Conservation (phyloP, 1,140 invertebrate species). For the Neodiprion virginianus region DNA sequence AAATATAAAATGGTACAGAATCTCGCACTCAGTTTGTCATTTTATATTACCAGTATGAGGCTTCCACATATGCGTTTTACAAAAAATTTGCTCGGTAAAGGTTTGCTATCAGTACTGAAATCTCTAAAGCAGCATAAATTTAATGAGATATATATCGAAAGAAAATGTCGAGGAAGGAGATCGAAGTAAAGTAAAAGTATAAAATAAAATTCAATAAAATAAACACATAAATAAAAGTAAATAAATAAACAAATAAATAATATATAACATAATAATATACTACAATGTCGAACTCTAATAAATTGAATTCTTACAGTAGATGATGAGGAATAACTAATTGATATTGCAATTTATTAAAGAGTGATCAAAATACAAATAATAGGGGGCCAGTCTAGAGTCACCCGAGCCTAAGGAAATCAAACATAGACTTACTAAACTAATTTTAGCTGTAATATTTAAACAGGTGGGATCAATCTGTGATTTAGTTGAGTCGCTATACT, state of each 20-base stretch:
- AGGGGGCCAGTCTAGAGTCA: constrained; percentile 42
- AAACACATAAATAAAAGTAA: constrained; percentile 4
- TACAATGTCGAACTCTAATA: neutral
- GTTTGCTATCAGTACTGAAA: neutral
- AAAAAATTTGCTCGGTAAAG: neutral
- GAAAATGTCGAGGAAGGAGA: constrained; percentile 9
- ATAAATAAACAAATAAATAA: constrained; percentile 18
- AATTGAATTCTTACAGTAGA: constrained; percentile 5
- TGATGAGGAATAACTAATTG: neutral
- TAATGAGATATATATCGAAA: neutral
- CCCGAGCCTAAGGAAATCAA: constrained; percentile 61
- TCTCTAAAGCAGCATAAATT: neutral
- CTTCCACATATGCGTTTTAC: neutral
- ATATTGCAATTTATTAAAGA: constrained; percentile 22
- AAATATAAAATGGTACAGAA: too few relatives aligned
- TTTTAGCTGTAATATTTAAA: constrained; percentile 51
- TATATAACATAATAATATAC: neutral
- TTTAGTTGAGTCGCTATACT: constrained; percentile 53
- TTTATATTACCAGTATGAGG: neutral
- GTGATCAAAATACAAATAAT: constrained; percentile 44
- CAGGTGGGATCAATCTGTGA: constrained; percentile 53
- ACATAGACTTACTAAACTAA: constrained; percentile 57
- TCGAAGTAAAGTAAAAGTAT: constrained; percentile 9
- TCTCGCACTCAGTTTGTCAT: neutral
- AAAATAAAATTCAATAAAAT: constrained; percentile 11